Conservation (phyloP, 2,797 vertebrate genomes). For the Saxicola maurus region DNA sequence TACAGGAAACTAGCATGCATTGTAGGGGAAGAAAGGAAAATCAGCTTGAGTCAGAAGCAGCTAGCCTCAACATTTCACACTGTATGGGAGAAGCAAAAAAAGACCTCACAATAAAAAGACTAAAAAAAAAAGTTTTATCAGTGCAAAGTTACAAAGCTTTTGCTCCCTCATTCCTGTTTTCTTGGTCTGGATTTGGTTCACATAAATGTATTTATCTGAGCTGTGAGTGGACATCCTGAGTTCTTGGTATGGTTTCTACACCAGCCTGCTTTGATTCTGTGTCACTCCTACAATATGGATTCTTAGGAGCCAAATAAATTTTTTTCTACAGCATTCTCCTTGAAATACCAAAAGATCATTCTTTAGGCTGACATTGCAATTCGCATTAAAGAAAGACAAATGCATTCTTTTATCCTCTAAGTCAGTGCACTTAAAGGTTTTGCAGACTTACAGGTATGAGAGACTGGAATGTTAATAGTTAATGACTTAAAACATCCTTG, state of each 20-base stretch:
- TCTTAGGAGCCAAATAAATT: not conserved
- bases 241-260: not conserved
- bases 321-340: not conserved
- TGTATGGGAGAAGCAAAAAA: not conserved
- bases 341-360: not conserved
- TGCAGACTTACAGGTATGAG: not conserved
- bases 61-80: not conserved
- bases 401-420: not conserved
- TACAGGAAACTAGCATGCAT: not conserved
- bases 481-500: not conserved
- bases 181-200: not conserved
- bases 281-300: not conserved
- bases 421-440: not conserved
- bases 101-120: not conserved
- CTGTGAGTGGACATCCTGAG: not conserved
- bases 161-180: not conserved
- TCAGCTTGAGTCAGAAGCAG: not conserved
- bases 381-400: not conserved
- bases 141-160: not conserved
- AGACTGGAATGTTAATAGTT: not conserved
- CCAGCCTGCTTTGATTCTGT: not conserved
- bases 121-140: rapidly evolving
- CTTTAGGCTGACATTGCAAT: not conserved
- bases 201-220: not conserved
- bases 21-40: not conserved